Evolutionary conservation across 2,797 vertebrate genomes (phyloP).

Genomic region (Artibeus jamaicensis): DNA sequence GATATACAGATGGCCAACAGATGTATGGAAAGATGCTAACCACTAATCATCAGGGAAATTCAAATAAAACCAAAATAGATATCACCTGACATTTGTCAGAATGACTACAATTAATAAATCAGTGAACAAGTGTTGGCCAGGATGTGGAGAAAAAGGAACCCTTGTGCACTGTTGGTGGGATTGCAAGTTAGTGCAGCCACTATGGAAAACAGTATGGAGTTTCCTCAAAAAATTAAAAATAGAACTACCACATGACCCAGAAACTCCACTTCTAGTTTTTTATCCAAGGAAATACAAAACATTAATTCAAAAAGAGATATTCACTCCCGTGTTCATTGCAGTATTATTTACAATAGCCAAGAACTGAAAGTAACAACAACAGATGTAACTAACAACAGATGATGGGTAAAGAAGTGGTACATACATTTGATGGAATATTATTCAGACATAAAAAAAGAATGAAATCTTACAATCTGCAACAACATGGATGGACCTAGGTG

Average conservation of each 20-base stretch:
- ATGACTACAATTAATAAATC: background rate
- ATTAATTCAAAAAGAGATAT: background rate
- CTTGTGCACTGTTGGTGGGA: background rate
- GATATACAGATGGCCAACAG: background rate
- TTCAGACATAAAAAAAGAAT: background rate
- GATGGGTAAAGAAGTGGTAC: background rate
- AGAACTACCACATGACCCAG: background rate
- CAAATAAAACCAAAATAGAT: background rate
- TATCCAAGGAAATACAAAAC: background rate
- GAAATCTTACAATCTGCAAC: background rate
- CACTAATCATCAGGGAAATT: background rate
- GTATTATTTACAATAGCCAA: background rate
- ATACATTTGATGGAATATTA: background rate
- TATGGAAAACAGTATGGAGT: background rate
- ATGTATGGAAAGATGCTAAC: background rate
- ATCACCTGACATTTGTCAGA: background rate
- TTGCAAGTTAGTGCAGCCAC: background rate
- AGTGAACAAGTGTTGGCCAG: background rate
- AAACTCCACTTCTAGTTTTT: background rate
- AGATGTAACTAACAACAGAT: background rate
- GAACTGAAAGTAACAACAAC: background rate
- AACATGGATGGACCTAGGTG: background rate
- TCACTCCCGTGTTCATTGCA: background rate
- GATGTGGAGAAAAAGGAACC: background rate
- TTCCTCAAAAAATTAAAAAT: background rate